A percentile compares a stretch with the other conserved stretches of the same genome.
phyloP scores from a whole-genome alignment of 2,888 invertebrate species.

The Drosophila paramelanica region DNA sequence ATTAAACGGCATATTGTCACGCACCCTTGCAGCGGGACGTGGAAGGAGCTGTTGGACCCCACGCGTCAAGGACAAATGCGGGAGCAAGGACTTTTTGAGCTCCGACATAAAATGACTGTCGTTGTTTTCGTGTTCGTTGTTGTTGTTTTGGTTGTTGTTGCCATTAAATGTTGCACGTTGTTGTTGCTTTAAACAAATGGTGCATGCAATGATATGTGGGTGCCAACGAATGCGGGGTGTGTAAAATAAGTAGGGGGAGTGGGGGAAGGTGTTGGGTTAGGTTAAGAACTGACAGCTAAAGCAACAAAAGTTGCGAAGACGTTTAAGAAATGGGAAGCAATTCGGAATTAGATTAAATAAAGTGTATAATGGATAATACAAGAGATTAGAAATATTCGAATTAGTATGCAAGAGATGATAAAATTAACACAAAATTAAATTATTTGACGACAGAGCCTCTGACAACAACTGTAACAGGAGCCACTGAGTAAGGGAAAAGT shows the following conservation, averaged over 20 bases:
- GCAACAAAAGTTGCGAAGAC: constrained; percentile 2
- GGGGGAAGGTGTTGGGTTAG: neutral
- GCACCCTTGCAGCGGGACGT: constrained; percentile 58
- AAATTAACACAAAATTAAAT: neutral
- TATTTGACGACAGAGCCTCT: neutral
- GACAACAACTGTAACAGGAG: no score
- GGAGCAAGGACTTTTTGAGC: constrained; percentile 27
- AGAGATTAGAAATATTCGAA: neutral
- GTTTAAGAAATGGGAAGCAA: constrained; percentile 6
- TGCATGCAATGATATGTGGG: constrained; percentile 22
- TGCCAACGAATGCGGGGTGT: no score
- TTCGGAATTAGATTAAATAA: constrained; percentile 28
- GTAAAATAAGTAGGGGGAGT: neutral
- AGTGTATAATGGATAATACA: constrained; percentile 7
- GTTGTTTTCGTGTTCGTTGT: constrained; percentile 10
- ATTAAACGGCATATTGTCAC: constrained; percentile 80
- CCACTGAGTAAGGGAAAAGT: no score
- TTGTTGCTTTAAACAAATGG: constrained; percentile 28
- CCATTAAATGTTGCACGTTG: constrained; percentile 50
- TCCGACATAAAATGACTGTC: constrained; percentile 23
- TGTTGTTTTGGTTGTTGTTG: constrained; percentile 29
- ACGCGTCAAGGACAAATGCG: constrained; percentile 43
- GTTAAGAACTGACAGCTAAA: constrained; percentile 9
- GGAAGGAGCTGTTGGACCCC: constrained; percentile 5
- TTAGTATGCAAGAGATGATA: neutral